These are phyloP conservation scores for Theropithecus gelada DNA, from an alignment of 2,113 vertebrate species.

Conservation along the genomic window DNA sequence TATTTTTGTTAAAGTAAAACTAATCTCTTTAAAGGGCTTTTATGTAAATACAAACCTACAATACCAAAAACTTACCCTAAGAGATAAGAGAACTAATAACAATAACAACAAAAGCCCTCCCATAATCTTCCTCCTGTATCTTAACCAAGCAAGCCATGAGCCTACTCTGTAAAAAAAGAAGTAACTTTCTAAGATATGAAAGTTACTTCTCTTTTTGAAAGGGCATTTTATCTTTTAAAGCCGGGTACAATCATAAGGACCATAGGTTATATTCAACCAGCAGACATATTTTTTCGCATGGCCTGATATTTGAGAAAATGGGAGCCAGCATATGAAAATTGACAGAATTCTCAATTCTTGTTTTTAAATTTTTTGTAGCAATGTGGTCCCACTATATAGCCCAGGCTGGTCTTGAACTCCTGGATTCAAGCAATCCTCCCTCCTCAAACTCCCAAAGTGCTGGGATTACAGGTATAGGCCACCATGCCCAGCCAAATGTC, in stretches of 20 bases:
- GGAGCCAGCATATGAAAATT: not conserved
- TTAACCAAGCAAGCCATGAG: not conserved
- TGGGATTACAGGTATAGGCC: no score
- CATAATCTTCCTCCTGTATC: not conserved
- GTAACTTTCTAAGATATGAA: not conserved
- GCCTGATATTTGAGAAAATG: not conserved
- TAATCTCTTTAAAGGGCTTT: not conserved
- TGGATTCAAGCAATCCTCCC: no score
- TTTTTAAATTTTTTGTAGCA: no score
- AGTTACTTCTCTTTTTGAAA: not conserved
- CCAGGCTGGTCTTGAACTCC: no score
- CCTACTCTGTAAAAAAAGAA: not conserved
- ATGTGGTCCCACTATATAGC: no score
- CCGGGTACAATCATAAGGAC: not conserved
- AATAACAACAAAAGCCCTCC: not conserved
- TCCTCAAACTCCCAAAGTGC: no score
- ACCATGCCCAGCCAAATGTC: no score
- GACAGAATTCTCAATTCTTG: slow-evolving; percentile 8
- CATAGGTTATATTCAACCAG: not conserved
- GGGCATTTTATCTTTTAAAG: not conserved
- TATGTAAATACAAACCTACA: not conserved
- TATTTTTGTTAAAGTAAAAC: slow-evolving; percentile 31
- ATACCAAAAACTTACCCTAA: not conserved
- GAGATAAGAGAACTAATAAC: not conserved
- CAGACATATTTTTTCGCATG: not conserved